phyloP scores from a whole-genome alignment of 2,888 invertebrate genomes.

The Merodon equestris region DNA sequence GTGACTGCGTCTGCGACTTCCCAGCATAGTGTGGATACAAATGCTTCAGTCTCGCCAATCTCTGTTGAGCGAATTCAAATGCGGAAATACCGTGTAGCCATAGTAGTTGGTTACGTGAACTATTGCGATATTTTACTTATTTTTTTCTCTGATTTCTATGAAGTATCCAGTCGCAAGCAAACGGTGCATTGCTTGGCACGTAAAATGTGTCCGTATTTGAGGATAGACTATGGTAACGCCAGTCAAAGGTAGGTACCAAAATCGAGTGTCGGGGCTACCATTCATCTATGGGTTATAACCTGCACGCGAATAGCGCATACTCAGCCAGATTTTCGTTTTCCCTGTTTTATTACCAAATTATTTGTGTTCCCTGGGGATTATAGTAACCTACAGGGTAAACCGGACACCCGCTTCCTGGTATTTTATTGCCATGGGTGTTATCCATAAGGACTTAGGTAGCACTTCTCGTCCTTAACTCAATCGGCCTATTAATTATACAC shows the following conservation, averaged over 20 bases:
- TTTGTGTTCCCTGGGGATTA: too few relatives aligned
- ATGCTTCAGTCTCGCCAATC: conserved; percentile 33
- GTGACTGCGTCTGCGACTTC: conserved; percentile 33
- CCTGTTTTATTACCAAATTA: too few relatives aligned
- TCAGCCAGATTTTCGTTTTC: too few relatives aligned
- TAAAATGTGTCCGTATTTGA: too few relatives aligned
- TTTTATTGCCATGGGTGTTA: too few relatives aligned
- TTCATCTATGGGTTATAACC: too few relatives aligned
- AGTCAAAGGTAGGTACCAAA: conserved; percentile 41
- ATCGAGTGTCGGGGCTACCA: not conserved
- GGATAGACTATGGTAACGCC: conserved; percentile 51
- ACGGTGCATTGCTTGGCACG: conserved; percentile 63
- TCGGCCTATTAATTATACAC: too few relatives aligned
- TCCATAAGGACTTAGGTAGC: too few relatives aligned
- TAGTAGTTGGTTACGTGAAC: conserved; percentile 64
- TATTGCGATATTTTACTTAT: conserved; percentile 47
- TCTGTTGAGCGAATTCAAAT: conserved; percentile 45
- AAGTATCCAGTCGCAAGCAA: conserved; percentile 58
- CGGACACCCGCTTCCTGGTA: too few relatives aligned
- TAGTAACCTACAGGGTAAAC: too few relatives aligned
- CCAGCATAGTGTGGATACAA: conserved; percentile 33
- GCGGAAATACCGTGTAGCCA: conserved; percentile 59
- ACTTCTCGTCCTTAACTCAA: too few relatives aligned
- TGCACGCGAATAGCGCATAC: too few relatives aligned
- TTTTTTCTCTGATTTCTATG: conserved; percentile 3